Percentiles rank a stretch among this genome's conserved stretches.
Evolutionary conservation across 2,797 vertebrate genomes (phyloP).

Genomic region (Tenualosa ilisha): DNA sequence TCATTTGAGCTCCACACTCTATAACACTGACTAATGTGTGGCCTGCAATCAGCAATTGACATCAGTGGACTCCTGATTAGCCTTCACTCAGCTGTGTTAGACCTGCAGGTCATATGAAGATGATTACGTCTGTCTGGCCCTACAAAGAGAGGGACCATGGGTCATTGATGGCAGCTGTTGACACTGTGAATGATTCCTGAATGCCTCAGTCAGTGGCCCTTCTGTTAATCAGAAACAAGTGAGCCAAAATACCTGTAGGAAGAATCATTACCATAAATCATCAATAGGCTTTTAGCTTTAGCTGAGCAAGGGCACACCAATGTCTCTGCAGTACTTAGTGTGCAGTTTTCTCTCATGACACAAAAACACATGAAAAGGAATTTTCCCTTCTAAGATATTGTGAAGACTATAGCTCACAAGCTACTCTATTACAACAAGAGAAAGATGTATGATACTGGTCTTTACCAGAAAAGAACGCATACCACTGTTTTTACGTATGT

Average conservation of each 20-base stretch:
- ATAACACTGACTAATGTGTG: background rate
- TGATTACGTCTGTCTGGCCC: background rate
- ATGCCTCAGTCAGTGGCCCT: too few relatives aligned
- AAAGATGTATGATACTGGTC: too few relatives aligned
- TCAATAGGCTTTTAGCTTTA: background rate
- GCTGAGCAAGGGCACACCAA: background rate
- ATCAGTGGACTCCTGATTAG: conserved; percentile 5
- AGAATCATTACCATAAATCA: background rate
- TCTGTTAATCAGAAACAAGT: background rate
- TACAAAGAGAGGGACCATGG: background rate
- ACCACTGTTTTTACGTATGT: too few relatives aligned
- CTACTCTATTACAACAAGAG: too few relatives aligned
- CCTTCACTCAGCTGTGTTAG: background rate
- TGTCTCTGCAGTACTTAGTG: background rate
- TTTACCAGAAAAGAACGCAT: too few relatives aligned
- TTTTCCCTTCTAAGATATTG: background rate
- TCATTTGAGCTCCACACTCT: conserved; percentile 22
- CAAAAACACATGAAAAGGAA: background rate
- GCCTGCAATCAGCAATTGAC: conserved; percentile 31
- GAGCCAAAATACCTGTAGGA: background rate
- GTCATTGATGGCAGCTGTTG: background rate
- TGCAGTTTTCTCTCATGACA: background rate
- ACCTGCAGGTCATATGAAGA: conserved; percentile 28
- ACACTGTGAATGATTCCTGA: background rate
- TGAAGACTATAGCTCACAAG: too few relatives aligned